These are phyloP conservation scores for Florisuga fusca DNA, from an alignment of 2,797 vertebrate genomes.

Conservation along the genomic window DNA sequence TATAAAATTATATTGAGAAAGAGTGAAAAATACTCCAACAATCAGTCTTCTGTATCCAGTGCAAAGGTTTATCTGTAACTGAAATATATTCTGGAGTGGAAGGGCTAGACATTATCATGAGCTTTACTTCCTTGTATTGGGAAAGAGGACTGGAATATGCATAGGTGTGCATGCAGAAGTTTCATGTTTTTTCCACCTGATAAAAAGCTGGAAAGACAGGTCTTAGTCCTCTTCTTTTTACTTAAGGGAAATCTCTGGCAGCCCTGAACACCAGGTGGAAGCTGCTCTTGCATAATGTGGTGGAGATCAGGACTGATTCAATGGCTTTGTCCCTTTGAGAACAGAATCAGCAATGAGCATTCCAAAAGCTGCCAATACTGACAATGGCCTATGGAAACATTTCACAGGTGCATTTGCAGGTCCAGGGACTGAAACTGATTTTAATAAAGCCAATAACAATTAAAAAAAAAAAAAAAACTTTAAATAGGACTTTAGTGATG, in stretches of 20 bases:
- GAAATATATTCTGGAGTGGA: neutral
- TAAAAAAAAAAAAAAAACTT: neutral
- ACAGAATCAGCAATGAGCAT: neutral
- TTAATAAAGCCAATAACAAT: conserved; percentile 28
- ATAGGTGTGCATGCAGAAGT: neutral
- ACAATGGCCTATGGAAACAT: neutral
- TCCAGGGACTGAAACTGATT: neutral
- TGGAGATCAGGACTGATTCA: neutral
- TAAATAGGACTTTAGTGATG: conserved; percentile 30
- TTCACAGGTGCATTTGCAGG: conserved; percentile 17
- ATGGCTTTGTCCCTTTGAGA: neutral
- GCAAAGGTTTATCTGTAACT: neutral
- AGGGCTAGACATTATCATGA: neutral
- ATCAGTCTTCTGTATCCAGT: neutral
- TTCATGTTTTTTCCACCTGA: neutral
- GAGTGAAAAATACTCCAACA: neutral
- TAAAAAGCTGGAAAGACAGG: neutral
- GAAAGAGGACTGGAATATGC: neutral
- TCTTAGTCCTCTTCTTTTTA: neutral
- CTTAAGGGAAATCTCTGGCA: neutral
- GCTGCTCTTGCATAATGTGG: neutral
- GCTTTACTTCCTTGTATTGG: neutral
- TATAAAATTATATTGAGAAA: neutral
- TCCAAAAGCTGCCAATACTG: neutral
- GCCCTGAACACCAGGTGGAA: neutral